A percentile compares a stretch with the other conserved stretches of the same genome.
phyloP scores from a whole-genome alignment of 1,140 invertebrate genomes.

The Aphidius ervi region DNA sequence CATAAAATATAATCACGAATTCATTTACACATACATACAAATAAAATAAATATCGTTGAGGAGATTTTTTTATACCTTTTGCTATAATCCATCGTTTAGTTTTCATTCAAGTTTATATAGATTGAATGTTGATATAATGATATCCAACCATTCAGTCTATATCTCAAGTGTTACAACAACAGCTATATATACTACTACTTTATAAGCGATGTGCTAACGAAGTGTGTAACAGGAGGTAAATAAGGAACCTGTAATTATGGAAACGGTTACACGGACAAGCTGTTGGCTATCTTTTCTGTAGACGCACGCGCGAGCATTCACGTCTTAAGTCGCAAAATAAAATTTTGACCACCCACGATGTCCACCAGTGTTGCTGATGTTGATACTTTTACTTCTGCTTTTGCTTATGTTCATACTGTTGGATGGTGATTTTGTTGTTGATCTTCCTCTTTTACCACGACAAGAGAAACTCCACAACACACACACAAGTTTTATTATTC shows the following conservation, averaged over 20 bases:
- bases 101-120: conserved; percentile 5
- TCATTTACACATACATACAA: no score
- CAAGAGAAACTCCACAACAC: neutral
- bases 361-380: neutral
- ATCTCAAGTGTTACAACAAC: conserved; percentile 35
- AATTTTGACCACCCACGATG: conserved; percentile 9
- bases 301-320: neutral
- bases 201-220: conserved; percentile 52
- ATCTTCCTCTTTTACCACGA: no score
- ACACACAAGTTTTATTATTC: neutral
- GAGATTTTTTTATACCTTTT: neutral
- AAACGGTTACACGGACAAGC: neutral
- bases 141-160: neutral
- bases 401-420: no score
- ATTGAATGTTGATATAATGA: conserved; percentile 3
- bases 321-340: no score
- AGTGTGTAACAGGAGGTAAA: conserved; percentile 54
- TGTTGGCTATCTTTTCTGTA: neutral
- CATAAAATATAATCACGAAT: no score
- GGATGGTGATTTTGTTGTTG: no score
- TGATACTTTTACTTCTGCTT: no score
- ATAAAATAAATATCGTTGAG: no score
- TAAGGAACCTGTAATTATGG: conserved; percentile 54
- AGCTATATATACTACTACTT: conserved; percentile 32
- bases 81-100: conserved; percentile 2